Percentiles rank a stretch among this genome's conserved stretches.
These are phyloP conservation scores for Clarias fuscus DNA, from an alignment of 2,797 vertebrate species.

Conservation along the genomic window DNA sequence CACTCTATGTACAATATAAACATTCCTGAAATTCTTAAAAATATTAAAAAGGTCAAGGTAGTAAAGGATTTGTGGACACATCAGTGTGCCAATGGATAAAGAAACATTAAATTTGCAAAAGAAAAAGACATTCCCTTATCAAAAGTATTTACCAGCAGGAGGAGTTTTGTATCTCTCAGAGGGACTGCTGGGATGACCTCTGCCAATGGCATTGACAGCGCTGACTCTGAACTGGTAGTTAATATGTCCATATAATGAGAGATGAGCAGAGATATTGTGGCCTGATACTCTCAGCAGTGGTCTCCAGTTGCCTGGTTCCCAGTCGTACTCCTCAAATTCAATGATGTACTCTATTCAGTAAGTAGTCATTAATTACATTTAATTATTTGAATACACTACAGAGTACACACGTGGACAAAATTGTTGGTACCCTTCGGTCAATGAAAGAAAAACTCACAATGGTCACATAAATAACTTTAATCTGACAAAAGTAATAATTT, in stretches of 20 bases:
- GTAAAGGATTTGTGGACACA: neutral
- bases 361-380: slow-evolving; percentile 40
- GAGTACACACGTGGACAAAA: too few species aligned
- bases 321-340: slow-evolving; percentile 86
- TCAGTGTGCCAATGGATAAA: neutral
- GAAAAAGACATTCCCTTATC: too few species aligned
- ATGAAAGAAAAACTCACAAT: too few species aligned
- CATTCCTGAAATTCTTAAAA: neutral
- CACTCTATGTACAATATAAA: neutral
- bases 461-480: too few species aligned
- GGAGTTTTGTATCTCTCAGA: slow-evolving; percentile 81
- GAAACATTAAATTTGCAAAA: neutral
- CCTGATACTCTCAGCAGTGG: slow-evolving; percentile 75
- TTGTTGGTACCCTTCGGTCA: too few species aligned
- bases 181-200: slow-evolving; percentile 80
- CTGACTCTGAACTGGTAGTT: slow-evolving; percentile 88
- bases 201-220: slow-evolving; percentile 84
- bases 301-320: slow-evolving; percentile 83
- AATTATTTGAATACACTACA: slow-evolving; percentile 13
- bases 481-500: too few species aligned
- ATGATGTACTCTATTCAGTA: slow-evolving; percentile 80
- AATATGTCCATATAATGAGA: slow-evolving; percentile 79
- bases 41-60: neutral
- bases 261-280: slow-evolving; percentile 72
- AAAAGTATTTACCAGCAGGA: slow-evolving; percentile 77